Conservation (phyloP, 2,797 vertebrate genomes). For the Tenualosa ilisha region DNA sequence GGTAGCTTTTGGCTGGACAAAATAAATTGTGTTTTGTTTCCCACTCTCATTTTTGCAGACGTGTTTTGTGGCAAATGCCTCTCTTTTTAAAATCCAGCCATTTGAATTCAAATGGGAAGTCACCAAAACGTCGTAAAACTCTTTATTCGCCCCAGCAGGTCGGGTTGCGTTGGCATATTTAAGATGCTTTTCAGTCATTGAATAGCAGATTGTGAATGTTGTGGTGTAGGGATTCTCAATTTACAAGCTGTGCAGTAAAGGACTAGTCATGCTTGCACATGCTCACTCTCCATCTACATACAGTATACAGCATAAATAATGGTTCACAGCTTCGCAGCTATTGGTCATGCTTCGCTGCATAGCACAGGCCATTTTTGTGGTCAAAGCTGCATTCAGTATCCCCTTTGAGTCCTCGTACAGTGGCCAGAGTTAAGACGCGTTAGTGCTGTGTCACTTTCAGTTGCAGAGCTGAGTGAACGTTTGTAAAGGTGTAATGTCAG, state of each 20-base stretch:
- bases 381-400: neutral
- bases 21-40: neutral
- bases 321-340: neutral
- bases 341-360: neutral
- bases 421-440: neutral
- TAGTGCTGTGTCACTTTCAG: neutral
- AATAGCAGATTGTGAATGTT: neutral
- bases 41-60: neutral
- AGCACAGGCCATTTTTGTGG: neutral
- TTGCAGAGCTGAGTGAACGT: neutral
- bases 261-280: neutral
- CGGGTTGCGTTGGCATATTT: neutral
- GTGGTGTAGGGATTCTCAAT: neutral
- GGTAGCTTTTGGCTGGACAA: conserved; percentile 1
- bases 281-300: neutral
- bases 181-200: neutral
- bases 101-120: conserved; percentile 9
- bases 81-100: neutral
- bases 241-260: neutral
- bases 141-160: neutral
- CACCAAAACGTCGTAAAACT: conserved; percentile 14
- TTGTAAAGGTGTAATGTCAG: neutral
- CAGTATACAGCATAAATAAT: neutral
- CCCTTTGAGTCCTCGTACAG: neutral
- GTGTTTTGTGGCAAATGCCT: neutral